Base-by-base conservation (phyloP, 1,140 invertebrate species). In the Scaptomyza pallida region DNA sequence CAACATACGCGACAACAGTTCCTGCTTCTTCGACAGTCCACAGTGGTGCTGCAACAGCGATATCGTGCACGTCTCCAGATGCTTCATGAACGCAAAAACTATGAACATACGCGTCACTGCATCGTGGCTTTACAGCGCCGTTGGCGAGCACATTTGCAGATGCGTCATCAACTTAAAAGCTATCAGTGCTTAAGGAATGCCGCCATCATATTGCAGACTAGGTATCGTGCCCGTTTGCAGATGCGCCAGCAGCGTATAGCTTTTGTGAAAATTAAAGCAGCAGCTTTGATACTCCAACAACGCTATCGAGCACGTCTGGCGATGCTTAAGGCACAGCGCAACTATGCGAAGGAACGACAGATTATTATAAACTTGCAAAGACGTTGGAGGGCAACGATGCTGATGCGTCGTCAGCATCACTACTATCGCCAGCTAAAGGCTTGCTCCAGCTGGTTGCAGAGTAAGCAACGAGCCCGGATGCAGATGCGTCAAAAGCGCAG, bases 31-130 rank as follows among this genome's bases (percentile, higher is more conserved):
- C 91, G 77, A 57, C 69, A 56, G 2, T 68, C 92, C 5, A 80
- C 85, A 0, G 59, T 93, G 0, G 67, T 65, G 2, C 72, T 94
- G 12, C 93, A 94, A 61, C 91, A 91, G 40, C 70, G 70, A 17
- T 94, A 92, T 75, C 91, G 92, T 77, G 92, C 91, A 6, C 78
- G 75, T 26, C 89, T 89, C 41, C 10, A 69, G 12, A 69, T 68
- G 60, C 65, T 73, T 9, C 21, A 51, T 19, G 17, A 48, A 12
- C 52, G 48, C 0, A 12, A 26, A 2, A 37, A 72, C 15, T 93
- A 88, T 59, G 10, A 90, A 3, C n/a, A 23, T 5, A 37, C 63
- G 1, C 63, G 68, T 19, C n/a, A 16, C 0, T 23, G 45, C 13
- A 44, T 41, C 2, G 5, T 69, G 2, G 41, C 12, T 3, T 8